Base-by-base conservation (phyloP, 2,113 vertebrate species). In the Esox niger region DNA sequence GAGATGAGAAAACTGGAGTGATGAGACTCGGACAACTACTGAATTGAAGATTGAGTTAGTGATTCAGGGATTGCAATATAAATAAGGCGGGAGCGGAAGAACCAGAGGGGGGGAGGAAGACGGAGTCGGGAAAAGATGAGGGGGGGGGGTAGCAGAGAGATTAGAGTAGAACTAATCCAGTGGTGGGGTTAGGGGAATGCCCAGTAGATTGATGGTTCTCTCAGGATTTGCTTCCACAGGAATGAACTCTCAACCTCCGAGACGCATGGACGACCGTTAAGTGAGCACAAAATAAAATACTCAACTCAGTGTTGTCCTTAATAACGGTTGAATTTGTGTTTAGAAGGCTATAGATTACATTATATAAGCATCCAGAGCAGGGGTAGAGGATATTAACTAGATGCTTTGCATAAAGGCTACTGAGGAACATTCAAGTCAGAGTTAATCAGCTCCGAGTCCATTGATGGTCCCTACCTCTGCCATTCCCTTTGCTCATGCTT, bases 131-230 rank as follows among this genome's bases (percentile, higher is more conserved):
- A 30, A 27, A 20, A n/a, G 1, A 58, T 6, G 6, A 56, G 32
- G 30, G 59, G 5, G 21, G 33, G n/a, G 56, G 17, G n/a, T n/a
- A 27, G 38, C 20, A 52, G 38, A 55, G 52, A 64, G 68, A 81
- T 75, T 70, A 70, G 52, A 29, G 66, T 52, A 27, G 58, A 7
- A 52, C 69, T 86, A 87, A 87, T 90, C 85, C 84, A 79, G 74
- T 68, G 66, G 74, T 49, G 68, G 70, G 71, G 77, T 67, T 78
- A 55, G 71, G 64, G 79, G 81, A 78, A 83, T 76, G 77, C 70
- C 79, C 81, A 73, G 33, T 78, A 71, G 77, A 86, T 75, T 76
- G 81, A 27, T 69, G 77, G 63, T 75, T 66, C 69, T 79, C 74
- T 66, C 27, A 69, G 82, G 70, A 76, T 75, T 73, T 69, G 56